Evolutionary conservation across 53 echinoderm and acorn worm genomes (phyloP).

Genomic region (Patiria pectinifera): DNA sequence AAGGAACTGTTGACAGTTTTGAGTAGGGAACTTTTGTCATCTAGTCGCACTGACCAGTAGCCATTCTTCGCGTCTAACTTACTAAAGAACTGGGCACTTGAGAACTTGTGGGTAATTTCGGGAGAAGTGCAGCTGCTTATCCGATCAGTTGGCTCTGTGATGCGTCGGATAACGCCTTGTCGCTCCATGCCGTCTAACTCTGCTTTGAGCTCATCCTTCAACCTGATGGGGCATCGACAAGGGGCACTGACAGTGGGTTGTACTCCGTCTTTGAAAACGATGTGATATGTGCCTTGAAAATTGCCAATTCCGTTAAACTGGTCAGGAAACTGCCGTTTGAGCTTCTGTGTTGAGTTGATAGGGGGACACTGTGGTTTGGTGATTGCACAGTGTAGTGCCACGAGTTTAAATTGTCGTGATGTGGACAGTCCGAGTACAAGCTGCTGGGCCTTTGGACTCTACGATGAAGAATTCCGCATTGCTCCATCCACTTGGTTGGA

Average conservation of each 20-base stretch:
- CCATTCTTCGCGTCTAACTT: constrained; percentile 18
- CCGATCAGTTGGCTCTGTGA: constrained; percentile 51
- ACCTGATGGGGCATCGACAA: background rate
- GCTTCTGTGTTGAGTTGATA: constrained; percentile 37
- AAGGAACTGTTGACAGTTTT: constrained; percentile 39
- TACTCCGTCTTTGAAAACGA: constrained; percentile 17
- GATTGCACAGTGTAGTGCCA: constrained; percentile 5
- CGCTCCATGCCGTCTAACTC: constrained; percentile 62
- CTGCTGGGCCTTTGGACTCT: too few species aligned
- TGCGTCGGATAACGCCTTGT: too few species aligned
- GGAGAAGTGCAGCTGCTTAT: constrained; percentile 58
- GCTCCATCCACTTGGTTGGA: background rate
- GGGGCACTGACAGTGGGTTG: constrained; percentile 44
- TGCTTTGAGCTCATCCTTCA: constrained; percentile 60
- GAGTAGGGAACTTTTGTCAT: constrained; percentile 31
- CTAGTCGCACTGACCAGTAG: constrained; percentile 29
- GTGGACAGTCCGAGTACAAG: constrained; percentile 37
- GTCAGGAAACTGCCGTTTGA: constrained; percentile 45
- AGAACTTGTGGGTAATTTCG: constrained; percentile 46
- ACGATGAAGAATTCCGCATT: constrained; percentile 11
- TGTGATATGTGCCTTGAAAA: constrained; percentile 51
- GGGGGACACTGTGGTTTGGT: background rate
- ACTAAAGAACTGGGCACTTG: too few species aligned
- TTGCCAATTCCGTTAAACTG: constrained; percentile 65
- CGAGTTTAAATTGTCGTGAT: constrained; percentile 9